These are phyloP conservation scores for Lasioglossum albipes DNA, from an alignment of 1,140 invertebrate genomes.

Conservation along the genomic window DNA sequence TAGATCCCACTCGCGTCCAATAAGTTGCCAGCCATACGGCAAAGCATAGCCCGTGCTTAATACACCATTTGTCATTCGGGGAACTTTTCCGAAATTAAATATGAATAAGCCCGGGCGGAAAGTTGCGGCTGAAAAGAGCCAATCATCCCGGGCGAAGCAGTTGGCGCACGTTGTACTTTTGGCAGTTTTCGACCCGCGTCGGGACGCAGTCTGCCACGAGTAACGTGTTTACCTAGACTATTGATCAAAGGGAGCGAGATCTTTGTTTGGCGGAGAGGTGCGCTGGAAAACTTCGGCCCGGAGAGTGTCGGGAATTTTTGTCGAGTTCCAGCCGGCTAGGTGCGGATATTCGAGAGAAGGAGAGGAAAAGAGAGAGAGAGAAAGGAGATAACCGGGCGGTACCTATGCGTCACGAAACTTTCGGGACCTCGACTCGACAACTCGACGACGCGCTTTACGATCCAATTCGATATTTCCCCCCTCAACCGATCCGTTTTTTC, in stretches of 20 bases:
- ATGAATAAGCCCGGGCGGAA: background rate
- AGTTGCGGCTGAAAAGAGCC: conserved; percentile 34
- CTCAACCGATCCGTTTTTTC: background rate
- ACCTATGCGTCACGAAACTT: conserved; percentile 34
- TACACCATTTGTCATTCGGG: background rate
- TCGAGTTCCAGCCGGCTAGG: conserved; percentile 13
- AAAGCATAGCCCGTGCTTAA: too few species aligned
- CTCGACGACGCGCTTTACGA: conserved; percentile 10
- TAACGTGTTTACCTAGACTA: conserved; percentile 49
- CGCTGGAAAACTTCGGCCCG: conserved; percentile 28
- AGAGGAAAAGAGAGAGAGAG: background rate
- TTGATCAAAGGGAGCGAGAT: conserved; percentile 46
- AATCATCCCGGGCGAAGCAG: conserved; percentile 1
- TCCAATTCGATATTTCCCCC: conserved; percentile 20
- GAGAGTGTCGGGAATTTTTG: conserved; percentile 19
- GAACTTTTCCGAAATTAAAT: background rate
- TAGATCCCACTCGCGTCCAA: too few species aligned
- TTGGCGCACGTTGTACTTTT: conserved; percentile 38
- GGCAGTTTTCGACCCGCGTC: conserved; percentile 31
- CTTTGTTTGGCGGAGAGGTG: conserved; percentile 31
- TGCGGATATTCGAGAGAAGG: conserved; percentile 20
- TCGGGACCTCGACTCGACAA: conserved; percentile 24
- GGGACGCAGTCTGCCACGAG: conserved; percentile 24
- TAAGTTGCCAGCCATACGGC: too few species aligned
- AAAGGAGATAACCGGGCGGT: background rate